Percentiles rank a stretch among this genome's conserved stretches.
phyloP scores from a whole-genome alignment of 1,140 invertebrate species.

The Galleria mellonella region DNA sequence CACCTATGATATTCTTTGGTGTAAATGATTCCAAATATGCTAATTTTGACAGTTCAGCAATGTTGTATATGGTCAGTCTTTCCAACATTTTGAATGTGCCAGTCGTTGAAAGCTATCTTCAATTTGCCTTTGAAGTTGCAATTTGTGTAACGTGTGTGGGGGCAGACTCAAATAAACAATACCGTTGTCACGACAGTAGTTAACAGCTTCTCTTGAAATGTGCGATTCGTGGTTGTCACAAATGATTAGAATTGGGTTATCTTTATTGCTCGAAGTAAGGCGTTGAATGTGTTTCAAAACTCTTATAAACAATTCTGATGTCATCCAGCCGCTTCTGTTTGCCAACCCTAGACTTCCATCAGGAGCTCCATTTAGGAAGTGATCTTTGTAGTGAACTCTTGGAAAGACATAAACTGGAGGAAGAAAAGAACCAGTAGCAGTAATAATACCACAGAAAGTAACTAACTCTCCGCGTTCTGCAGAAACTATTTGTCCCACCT shows the following conservation, averaged over 20 bases:
- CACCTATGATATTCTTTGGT: constrained; percentile 24
- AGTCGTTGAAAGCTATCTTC: constrained; percentile 33
- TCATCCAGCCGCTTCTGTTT: constrained; percentile 69
- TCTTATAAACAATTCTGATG: constrained; percentile 54
- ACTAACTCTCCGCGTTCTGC: constrained; percentile 49
- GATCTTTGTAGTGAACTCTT: constrained; percentile 32
- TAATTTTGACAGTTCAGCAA: constrained; percentile 36
- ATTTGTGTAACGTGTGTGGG: constrained; percentile 37
- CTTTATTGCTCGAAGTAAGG: constrained; percentile 32
- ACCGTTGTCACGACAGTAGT: constrained; percentile 10
- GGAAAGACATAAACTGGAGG: constrained; percentile 51
- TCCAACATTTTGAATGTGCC: constrained; percentile 54
- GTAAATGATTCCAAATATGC: constrained; percentile 40
- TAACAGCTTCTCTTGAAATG: constrained; percentile 11
- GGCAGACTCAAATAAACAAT: constrained; percentile 14
- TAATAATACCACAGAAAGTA: constrained; percentile 44
- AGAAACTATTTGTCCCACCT: constrained; percentile 52
- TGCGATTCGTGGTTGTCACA: constrained; percentile 55
- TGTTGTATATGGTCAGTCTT: constrained; percentile 34
- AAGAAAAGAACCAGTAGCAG: constrained; percentile 44
- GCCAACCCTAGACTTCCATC: constrained; percentile 54
- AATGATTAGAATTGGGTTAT: constrained; percentile 48
- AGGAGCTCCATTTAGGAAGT: constrained; percentile 49
- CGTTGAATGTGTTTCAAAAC: constrained; percentile 42
- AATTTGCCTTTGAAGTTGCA: constrained; percentile 64